Conservation (phyloP, 1,140 invertebrate species). For the Macrobrachium rosenbergii region DNA sequence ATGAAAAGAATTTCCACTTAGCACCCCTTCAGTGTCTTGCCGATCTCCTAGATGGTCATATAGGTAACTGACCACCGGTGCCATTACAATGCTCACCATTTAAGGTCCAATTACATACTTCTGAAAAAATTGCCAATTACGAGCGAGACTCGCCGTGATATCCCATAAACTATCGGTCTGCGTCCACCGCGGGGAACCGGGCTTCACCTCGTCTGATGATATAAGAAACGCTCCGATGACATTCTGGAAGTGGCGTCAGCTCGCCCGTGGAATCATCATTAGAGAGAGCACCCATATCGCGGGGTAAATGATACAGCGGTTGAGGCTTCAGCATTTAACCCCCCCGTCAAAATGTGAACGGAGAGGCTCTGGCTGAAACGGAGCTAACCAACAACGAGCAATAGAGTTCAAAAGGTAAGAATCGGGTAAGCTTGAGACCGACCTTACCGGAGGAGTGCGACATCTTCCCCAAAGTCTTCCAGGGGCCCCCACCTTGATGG, state of each 20-base stretch:
- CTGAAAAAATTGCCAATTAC: conserved; percentile 33
- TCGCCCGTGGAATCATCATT: conserved; percentile 32
- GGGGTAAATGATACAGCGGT: conserved; percentile 45
- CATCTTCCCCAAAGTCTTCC: too few species aligned
- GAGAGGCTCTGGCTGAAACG: not conserved
- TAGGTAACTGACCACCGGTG: conserved; percentile 15
- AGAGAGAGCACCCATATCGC: conserved; percentile 34
- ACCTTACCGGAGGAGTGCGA: too few species aligned
- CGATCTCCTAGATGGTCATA: not conserved
- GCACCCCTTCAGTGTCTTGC: not conserved
- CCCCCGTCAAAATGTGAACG: not conserved
- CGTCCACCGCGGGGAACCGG: not conserved
- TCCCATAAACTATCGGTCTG: not conserved
- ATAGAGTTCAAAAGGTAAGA: not conserved
- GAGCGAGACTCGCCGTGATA: not conserved
- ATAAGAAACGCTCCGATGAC: conserved; percentile 3
- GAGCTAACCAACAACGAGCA: not conserved
- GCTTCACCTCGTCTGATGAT: not conserved
- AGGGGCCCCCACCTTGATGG: too few species aligned
- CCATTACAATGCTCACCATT: conserved; percentile 34
- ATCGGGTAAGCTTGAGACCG: too few species aligned
- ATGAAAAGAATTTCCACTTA: not conserved
- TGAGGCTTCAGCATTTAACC: conserved; percentile 5
- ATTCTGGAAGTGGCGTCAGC: not conserved
- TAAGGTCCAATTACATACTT: conserved; percentile 46